Evolutionary conservation across 2,797 vertebrate genomes (phyloP).

Genomic region (Podarcis lilfordi): DNA sequence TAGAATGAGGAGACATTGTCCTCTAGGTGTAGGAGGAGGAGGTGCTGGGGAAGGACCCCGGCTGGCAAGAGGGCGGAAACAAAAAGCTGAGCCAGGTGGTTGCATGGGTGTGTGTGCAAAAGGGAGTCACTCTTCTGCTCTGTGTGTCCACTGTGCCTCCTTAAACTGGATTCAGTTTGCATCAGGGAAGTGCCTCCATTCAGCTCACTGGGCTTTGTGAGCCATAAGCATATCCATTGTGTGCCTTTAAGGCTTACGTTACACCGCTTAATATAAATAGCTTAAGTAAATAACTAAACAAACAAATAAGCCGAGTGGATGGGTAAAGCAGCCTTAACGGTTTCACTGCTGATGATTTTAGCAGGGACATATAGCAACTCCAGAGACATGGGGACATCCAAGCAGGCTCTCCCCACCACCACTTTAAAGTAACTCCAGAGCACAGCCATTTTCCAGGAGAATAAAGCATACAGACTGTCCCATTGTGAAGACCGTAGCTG

Average conservation of each 20-base stretch:
- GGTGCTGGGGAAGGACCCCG: slow-evolving; percentile 35
- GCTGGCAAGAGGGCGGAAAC: background rate
- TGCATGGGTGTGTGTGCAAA: background rate
- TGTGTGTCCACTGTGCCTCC: background rate
- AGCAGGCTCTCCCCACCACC: background rate
- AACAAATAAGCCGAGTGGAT: background rate
- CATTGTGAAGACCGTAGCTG: background rate
- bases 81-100: background rate
- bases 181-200: slow-evolving; percentile 4
- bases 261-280: too few species aligned
- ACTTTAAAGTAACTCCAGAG: background rate
- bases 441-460: background rate
- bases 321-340: background rate
- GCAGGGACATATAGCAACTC: background rate
- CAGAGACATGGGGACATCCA: background rate
- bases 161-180: slow-evolving; percentile 12
- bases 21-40: background rate
- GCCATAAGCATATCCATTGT: background rate
- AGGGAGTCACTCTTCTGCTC: background rate
- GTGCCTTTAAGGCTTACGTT: too few species aligned
- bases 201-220: background rate
- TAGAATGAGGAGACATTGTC: background rate
- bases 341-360: background rate
- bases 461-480: background rate
- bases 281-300: background rate